Percentiles rank a stretch among this genome's conserved stretches.
Evolutionary conservation across 2,888 invertebrate genomes (phyloP).

Genomic region (Anoncus sp.): DNA sequence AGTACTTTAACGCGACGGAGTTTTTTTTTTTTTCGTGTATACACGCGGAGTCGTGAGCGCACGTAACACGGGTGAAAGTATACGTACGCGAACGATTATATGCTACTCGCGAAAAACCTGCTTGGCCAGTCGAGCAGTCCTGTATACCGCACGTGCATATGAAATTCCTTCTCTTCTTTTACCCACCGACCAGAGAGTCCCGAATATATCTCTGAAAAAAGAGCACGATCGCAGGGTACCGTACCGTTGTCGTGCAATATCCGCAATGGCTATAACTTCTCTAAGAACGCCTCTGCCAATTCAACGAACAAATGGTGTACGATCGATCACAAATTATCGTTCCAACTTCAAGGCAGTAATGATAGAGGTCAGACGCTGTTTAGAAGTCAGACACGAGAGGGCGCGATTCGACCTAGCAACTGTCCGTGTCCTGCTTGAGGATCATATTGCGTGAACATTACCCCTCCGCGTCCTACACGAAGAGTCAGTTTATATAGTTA

Average conservation of each 20-base stretch:
- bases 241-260: conserved; percentile 17
- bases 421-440: conserved; percentile 1
- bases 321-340: conserved; percentile 4
- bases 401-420: background rate
- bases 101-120: conserved; percentile 62
- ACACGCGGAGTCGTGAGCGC: conserved; percentile 37
- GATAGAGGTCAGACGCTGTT: background rate
- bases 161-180: conserved; percentile 58
- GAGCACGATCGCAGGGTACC: conserved; percentile 6
- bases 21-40: conserved; percentile 35
- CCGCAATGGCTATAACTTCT: background rate
- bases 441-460: conserved; percentile 49
- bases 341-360: background rate
- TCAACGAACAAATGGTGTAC: background rate
- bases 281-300: background rate
- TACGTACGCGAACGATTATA: conserved; percentile 63
- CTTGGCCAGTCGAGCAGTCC: conserved; percentile 61
- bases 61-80: conserved; percentile 68
- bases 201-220: conserved; percentile 45
- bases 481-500: conserved; percentile 74
- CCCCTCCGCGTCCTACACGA: conserved; percentile 59
- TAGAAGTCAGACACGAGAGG: background rate
- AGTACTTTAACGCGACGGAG: conserved; percentile 34
- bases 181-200: conserved; percentile 37
- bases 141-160: conserved; percentile 55